Conservation (phyloP, 2,888 invertebrate species). For the Cantharis rufa region DNA sequence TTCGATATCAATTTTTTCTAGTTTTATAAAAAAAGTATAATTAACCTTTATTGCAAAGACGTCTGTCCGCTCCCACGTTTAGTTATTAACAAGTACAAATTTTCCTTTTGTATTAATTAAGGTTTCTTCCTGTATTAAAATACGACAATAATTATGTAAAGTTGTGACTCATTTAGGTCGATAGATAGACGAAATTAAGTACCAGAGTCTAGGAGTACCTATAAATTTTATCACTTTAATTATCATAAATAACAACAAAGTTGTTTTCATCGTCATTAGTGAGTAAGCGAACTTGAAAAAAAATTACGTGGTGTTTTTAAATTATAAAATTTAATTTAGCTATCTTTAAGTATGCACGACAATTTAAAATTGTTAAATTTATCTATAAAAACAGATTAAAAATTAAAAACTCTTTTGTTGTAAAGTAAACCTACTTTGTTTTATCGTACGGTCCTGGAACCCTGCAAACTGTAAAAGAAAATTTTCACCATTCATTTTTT, state of each 20-base stretch:
- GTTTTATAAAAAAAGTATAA: neutral
- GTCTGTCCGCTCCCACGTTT: conserved; percentile 18
- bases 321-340: neutral
- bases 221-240: neutral
- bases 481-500: too few species aligned
- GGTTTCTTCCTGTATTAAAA: conserved; percentile 1
- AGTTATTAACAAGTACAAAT: conserved; percentile 28
- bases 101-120: conserved; percentile 1
- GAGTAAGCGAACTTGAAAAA: neutral
- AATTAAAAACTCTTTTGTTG: neutral
- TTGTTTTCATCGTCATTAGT: neutral
- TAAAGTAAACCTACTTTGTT: neutral
- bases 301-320: neutral
- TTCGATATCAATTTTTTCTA: neutral
- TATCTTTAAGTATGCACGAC: neutral
- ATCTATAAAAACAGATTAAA: neutral
- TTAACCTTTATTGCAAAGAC: neutral
- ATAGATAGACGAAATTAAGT: neutral
- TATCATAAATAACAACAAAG: neutral
- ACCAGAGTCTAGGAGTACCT: neutral
- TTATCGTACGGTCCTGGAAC: neutral
- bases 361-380: neutral
- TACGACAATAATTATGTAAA: neutral
- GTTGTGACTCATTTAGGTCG: conserved; percentile 2
- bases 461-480: too few species aligned